Percentiles rank a stretch among this genome's conserved stretches.
phyloP scores from a whole-genome alignment of 2,888 invertebrate genomes.

The Acronicta alni region DNA sequence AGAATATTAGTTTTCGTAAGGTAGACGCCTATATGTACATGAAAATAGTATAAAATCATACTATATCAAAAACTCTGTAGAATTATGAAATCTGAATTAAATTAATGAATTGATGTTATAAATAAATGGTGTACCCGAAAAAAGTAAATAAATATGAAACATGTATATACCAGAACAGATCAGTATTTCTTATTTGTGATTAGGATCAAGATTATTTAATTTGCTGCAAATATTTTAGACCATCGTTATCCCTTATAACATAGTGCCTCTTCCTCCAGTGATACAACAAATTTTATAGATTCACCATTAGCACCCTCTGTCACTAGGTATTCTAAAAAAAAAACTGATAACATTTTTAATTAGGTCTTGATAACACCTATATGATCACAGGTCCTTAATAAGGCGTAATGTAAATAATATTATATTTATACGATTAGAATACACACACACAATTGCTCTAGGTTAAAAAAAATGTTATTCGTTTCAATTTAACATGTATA shows the following conservation, averaged over 20 bases:
- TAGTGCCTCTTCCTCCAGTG: constrained; percentile 61
- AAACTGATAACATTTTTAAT: constrained; percentile 37
- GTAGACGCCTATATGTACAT: constrained; percentile 1
- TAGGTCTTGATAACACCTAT: constrained; percentile 46
- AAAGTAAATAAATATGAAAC: constrained; percentile 5
- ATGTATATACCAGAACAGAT: constrained; percentile 11
- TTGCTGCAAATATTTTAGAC: constrained; percentile 42
- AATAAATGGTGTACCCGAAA: constrained; percentile 2
- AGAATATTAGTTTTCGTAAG: constrained; percentile 15
- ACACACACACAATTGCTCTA: constrained; percentile 62
- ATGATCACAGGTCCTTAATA: constrained; percentile 56
- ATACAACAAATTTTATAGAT: constrained; percentile 41
- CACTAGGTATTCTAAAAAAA: constrained; percentile 32
- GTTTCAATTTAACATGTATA: constrained; percentile 67
- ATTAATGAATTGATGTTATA: constrained; percentile 2
- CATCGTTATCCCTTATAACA: constrained; percentile 49
- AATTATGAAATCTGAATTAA: constrained; percentile 5
- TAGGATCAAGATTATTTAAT: constrained; percentile 21
- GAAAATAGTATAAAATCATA: constrained; percentile 1
- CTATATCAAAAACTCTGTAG: constrained; percentile 17
- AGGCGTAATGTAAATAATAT: constrained; percentile 65
- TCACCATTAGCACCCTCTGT: constrained; percentile 38
- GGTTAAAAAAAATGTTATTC: constrained; percentile 62
- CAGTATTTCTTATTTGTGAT: constrained; percentile 15
- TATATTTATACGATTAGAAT: constrained; percentile 66